Base-by-base conservation (phyloP, 2,888 invertebrate species). In the Boloria selene region DNA sequence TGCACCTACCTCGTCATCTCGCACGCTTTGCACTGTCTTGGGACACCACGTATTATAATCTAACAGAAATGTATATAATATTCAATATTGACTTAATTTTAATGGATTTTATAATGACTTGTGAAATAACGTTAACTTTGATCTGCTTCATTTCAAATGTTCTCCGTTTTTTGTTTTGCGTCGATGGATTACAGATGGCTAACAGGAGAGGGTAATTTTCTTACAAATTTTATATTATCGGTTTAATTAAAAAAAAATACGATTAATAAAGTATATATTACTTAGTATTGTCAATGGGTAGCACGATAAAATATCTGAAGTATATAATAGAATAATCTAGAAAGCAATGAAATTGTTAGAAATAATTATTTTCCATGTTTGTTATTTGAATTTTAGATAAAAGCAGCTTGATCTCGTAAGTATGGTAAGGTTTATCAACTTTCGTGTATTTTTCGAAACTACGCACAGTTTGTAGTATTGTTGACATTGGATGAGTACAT, bases 151-250 rank as follows among this genome's bases (percentile, higher is more conserved):
- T 70, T 45, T 68, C 67, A 68, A 72, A 49, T 65, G 13, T 66
- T 64, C 54, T 62, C 60, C 69, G 49, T 64, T 76, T 87, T 88
- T 86, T 89, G 83, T 89, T 88, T 84, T 83, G 88, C 89, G 81
- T 82, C 90, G 81, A 86, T 82, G 91, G 90, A 92, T 89, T 86
- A 86, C 87, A 92, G 91, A 86, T 88, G 83, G 88, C 90, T 84
- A 78, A 67, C 64, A 72, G 83, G 85, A 86, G 81, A 80, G 74
- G 89, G 91, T 90, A 90, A 91, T 80, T 82, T 44, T 26, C 26
- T 45, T 42, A 10, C 14, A 14, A 45, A 6, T 56, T 45, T 45
- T 55, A 42, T 55, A 42, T 55, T 31, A 52, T n/a, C 26, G 7
- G 7, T 1, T 3, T 14, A 38, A 38, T 10, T 38, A 3, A 38